Base-by-base conservation (phyloP, 2,797 vertebrate genomes). In the Eleutherodactylus coqui region DNA sequence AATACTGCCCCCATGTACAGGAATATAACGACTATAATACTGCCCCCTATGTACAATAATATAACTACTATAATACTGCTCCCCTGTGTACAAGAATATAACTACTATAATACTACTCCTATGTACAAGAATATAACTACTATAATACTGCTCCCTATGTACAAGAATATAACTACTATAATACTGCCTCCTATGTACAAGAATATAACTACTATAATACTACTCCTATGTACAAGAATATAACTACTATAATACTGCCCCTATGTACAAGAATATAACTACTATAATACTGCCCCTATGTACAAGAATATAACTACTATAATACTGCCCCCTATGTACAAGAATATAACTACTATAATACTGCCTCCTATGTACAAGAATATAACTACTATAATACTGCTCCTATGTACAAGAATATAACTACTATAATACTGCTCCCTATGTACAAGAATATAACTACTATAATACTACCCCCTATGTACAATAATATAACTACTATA, bases 341-440 rank as follows among this genome's bases (percentile, higher is more conserved):
- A 64, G 60, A 64, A 64, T 64, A 64, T 64, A 64, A 64, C 60
- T 64, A 34, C 53, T 64, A 64, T 64, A 64, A 64, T 64, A 16
- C 60, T 32, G 60, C 60, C 43, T 29, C 58, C 27, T 60, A 60
- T 55, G 24, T 60, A 29, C 58, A 60, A 29, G 58, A 60, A 55
- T 55, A 55, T 55, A 55, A 55, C 21, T 53, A 53, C 51, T 53
- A 53, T 53, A 53, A 53, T 53, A 49, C 47, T 16, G 13, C 47
- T 9, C 24, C 10, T 62, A 62, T 62, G 4, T n/a, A 29, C 10
- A 60, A 27, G 27, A 60, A 27, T 29, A 29, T 29, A 60, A 60
- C 8, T 29, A 49, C 19, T 24, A 53, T 58, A 58, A n/a, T 58
- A 58, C 55, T 58, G 55, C 55, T n/a, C 10, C 24, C 51, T 53